Evolutionary conservation across 2,113 vertebrate genomes (phyloP), one percentile per base, ranked within the genome.

Genomic region (Strigops habroptila): DNA sequence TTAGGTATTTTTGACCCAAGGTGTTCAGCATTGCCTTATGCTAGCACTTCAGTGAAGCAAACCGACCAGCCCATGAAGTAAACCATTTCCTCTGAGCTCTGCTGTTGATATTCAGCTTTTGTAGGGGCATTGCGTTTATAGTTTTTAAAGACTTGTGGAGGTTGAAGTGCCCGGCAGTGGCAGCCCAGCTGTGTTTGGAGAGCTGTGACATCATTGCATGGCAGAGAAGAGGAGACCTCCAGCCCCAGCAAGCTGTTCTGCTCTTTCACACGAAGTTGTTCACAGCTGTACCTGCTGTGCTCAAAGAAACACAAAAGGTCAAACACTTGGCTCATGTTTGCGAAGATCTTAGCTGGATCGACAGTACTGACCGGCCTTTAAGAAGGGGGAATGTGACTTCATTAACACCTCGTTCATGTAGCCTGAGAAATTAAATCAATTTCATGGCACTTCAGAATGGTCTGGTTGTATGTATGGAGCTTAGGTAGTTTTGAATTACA

Each of bases 201-300:
- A 57, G 33, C 71, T 53, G 55, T 39, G 73, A 53, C 53, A 60
- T 14, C 53, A 60, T 14, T 21, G 28, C 25, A 15, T 24, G 23
- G 30, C 39, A 33, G 64, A 69, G 59, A 18, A 39, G 68, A 76
- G 52, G 68, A 62, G 69, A 16, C n/a, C n/a, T 88, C 49, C 37
- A 59, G 59, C 16, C 14, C 6, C 1, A 1, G 14, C 4, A 28
- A 24, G 17, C 33, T 65, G 14, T 37, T 52, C 43, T 65, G 21
- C 64, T 48, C 52, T 49, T 31, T 57, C 43, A 16, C 24, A 37
- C 2, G 0, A 4, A 30, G 69, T 10, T 76, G 27, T 82, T 53
- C 0, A 0, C 39, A 18, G 22, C 41, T 82, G 30, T 67, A 43
- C 46, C 48, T 4, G 1, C 65, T 78, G 46, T 51, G 74, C 57